phyloP scores from a whole-genome alignment of 2,797 vertebrate species.

The Pipistrellus kuhlii region DNA sequence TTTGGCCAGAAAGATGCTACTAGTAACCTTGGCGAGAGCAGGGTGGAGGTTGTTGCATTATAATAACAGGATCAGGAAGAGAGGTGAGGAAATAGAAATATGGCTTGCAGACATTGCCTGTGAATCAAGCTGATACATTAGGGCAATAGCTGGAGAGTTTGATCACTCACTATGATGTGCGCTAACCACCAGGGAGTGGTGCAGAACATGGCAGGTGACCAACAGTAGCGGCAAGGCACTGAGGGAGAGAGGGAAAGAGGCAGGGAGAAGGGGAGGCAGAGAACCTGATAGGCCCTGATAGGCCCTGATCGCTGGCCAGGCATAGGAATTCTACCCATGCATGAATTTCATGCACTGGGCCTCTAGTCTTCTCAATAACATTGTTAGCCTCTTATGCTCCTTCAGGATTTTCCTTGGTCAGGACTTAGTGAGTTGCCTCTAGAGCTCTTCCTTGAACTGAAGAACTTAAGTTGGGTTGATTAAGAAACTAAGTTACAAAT shows the following conservation, averaged over 20 bases:
- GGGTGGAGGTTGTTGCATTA: rapidly evolving
- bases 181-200: too few relatives aligned
- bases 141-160: background rate
- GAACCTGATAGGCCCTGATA: too few relatives aligned
- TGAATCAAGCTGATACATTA: background rate
- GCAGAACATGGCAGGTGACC: too few relatives aligned
- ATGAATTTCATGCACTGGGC: too few relatives aligned
- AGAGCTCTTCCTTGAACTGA: constrained; percentile 31
- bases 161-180: too few relatives aligned
- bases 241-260: too few relatives aligned
- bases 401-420: background rate
- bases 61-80: background rate
- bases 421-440: background rate
- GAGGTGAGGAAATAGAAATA: background rate
- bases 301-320: too few relatives aligned
- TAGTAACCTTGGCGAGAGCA: background rate
- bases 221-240: too few relatives aligned
- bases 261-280: too few relatives aligned
- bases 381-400: background rate
- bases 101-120: background rate
- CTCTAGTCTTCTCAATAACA: background rate
- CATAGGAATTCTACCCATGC: too few relatives aligned
- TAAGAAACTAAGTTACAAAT: background rate
- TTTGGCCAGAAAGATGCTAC: background rate
- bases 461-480: background rate